Evolutionary conservation across 1,140 invertebrate species (phyloP).

Genomic region (Cryptotermes secundus): DNA sequence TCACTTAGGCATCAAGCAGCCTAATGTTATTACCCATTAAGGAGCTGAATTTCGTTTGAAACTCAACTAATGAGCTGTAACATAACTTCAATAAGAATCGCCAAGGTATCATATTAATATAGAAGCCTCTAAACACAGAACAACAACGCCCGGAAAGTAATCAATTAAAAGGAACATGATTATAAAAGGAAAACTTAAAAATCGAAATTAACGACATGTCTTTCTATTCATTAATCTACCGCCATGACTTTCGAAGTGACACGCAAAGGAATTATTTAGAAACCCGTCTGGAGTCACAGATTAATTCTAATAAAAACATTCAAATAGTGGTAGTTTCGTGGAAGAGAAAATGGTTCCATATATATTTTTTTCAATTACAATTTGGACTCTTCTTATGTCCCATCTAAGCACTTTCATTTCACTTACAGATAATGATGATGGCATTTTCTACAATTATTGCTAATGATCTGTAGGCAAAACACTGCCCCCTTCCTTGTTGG

Average conservation of each 20-base stretch:
- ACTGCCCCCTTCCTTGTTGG: background rate
- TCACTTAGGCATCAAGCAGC: no score
- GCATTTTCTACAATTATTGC: background rate
- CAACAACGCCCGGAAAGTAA: no score
- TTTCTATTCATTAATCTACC: background rate
- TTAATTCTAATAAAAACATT: background rate
- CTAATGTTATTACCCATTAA: no score
- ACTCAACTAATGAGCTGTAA: no score
- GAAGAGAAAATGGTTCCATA: background rate
- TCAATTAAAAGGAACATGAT: no score
- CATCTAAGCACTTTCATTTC: background rate
- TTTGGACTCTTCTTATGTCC: background rate
- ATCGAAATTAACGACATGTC: background rate
- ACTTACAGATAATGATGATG: background rate
- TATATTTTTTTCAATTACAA: background rate
- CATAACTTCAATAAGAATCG: no score
- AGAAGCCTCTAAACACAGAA: no score
- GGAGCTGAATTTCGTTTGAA: no score
- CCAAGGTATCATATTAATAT: no score
- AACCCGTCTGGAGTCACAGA: background rate
- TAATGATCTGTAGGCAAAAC: background rate
- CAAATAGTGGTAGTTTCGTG: background rate
- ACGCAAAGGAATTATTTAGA: background rate
- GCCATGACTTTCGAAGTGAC: no score
- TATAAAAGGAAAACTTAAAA: background rate